phyloP scores from a whole-genome alignment of 2,888 invertebrate genomes.

The Mellilla xanthometata region DNA sequence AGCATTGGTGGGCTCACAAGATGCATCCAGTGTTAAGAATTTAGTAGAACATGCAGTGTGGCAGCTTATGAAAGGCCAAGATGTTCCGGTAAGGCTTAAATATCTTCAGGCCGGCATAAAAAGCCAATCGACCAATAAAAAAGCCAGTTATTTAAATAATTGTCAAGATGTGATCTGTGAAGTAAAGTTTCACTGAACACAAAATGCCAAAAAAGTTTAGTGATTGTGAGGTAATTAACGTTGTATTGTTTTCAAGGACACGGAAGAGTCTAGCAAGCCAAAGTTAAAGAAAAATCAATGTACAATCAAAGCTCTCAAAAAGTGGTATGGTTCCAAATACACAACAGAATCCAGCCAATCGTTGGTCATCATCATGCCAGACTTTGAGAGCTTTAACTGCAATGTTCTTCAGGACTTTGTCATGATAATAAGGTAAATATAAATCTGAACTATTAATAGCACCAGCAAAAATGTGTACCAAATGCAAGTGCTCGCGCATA shows the following conservation, averaged over 20 bases:
- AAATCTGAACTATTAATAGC: too few relatives aligned
- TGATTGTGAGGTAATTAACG: too few relatives aligned
- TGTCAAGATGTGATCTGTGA: too few relatives aligned
- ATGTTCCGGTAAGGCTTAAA: constrained; percentile 51
- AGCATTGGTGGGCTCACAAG: constrained; percentile 88
- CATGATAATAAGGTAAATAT: constrained; percentile 86
- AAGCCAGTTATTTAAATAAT: too few relatives aligned
- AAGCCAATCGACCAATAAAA: too few relatives aligned
- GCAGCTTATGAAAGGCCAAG: constrained; percentile 83
- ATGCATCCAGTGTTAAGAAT: constrained; percentile 87
- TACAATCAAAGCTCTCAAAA: constrained; percentile 84
- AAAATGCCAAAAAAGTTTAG: too few relatives aligned
- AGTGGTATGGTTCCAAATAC: constrained; percentile 81
- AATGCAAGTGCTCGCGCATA: too few relatives aligned
- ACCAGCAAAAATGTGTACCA: too few relatives aligned
- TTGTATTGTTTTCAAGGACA: too few relatives aligned
- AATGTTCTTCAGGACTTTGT: constrained; percentile 91
- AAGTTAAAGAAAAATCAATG: constrained; percentile 84
- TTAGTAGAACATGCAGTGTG: constrained; percentile 89
- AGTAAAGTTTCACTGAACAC: too few relatives aligned
- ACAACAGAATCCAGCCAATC: constrained; percentile 55
- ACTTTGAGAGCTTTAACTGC: constrained; percentile 91
- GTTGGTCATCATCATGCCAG: constrained; percentile 90
- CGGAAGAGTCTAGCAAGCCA: constrained; percentile 45
- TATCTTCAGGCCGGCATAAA: too few relatives aligned